phyloP scores from a whole-genome alignment of 2,113 vertebrate species.

The Phaethornis superciliosus region DNA sequence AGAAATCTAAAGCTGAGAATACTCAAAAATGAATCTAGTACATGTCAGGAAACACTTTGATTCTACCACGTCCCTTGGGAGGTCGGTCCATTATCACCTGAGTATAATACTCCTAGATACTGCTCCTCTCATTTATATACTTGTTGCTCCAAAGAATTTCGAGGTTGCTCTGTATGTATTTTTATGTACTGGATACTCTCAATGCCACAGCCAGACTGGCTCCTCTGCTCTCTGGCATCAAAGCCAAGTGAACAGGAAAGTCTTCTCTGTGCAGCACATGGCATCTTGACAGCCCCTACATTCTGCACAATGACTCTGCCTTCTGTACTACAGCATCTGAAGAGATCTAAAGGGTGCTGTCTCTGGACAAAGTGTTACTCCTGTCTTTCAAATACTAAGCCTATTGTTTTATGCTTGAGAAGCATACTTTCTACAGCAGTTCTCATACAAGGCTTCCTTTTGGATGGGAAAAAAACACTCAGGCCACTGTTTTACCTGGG shows the following conservation, averaged over 20 bases:
- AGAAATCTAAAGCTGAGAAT: background rate
- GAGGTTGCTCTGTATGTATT: background rate
- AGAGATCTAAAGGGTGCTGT: background rate
- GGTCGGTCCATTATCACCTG: background rate
- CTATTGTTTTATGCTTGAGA: background rate
- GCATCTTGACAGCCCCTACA: background rate
- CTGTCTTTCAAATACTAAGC: background rate
- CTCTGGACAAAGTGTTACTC: background rate
- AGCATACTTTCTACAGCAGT: background rate
- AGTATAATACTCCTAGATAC: background rate
- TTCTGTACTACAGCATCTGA: background rate
- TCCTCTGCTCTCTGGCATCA: background rate
- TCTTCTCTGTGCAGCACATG: background rate
- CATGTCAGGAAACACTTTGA: background rate
- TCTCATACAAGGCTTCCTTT: background rate
- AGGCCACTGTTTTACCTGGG: background rate
- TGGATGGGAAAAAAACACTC: background rate
- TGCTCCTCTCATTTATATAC: background rate
- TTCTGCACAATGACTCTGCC: background rate
- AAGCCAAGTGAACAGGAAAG: background rate
- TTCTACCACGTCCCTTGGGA: background rate
- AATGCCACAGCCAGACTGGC: background rate
- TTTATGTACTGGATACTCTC: background rate
- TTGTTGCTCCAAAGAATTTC: background rate
- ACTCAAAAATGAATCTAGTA: background rate